Conservation (phyloP, 2,113 vertebrate genomes). For the Heliornis fulica region DNA sequence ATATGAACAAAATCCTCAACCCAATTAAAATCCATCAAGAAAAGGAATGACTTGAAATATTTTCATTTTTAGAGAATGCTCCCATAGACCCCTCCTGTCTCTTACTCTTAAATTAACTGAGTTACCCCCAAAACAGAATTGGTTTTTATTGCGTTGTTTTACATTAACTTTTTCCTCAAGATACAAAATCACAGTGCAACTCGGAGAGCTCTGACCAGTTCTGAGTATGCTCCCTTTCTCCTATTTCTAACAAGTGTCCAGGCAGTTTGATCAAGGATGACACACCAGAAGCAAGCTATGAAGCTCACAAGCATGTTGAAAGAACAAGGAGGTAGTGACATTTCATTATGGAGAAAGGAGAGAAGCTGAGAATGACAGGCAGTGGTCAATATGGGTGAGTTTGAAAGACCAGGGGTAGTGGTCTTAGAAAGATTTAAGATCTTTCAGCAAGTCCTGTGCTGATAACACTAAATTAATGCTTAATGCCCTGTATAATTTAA, state of each 20-base stretch:
- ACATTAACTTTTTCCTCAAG: neutral
- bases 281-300: neutral
- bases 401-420: neutral
- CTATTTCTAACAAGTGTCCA: neutral
- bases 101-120: too few relatives aligned
- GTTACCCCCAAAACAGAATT: neutral
- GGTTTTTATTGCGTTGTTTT: neutral
- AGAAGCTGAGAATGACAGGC: neutral
- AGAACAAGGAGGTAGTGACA: neutral
- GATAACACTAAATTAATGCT: neutral
- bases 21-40: neutral
- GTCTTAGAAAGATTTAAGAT: neutral
- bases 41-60: neutral
- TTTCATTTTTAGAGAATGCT: too few relatives aligned
- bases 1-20: too few relatives aligned
- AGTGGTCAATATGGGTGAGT: neutral
- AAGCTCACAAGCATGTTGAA: neutral
- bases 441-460: neutral
- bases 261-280: neutral
- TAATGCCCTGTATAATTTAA: neutral
- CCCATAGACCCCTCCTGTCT: too few relatives aligned
- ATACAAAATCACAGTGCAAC: rapidly evolving
- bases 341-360: neutral
- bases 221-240: neutral
- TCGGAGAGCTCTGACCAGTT: neutral